phyloP scores from a whole-genome alignment of 1,140 invertebrate genomes.

The Pantala flavescens region DNA sequence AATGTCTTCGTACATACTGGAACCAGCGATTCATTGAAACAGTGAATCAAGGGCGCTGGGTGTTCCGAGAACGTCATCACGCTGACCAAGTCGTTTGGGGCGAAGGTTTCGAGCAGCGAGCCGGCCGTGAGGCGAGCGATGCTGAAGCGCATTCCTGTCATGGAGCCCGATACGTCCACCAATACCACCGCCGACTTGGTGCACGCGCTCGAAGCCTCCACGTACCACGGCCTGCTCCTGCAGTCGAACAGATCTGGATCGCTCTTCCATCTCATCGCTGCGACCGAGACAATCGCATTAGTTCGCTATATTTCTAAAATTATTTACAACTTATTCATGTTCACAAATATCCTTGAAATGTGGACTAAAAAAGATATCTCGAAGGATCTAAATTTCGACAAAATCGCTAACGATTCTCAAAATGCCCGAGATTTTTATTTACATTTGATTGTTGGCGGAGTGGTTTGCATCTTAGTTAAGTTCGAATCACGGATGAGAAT shows the following conservation, averaged over 20 bases:
- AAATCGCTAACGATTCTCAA: too few species aligned
- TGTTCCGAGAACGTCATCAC: slow-evolving; percentile 66
- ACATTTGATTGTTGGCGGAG: too few species aligned
- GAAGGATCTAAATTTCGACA: too few species aligned
- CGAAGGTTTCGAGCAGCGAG: slow-evolving; percentile 87
- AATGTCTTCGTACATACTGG: slow-evolving; percentile 33
- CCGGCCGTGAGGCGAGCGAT: slow-evolving; percentile 74
- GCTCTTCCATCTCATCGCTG: slow-evolving; percentile 42
- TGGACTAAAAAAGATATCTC: too few species aligned
- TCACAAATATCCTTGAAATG: too few species aligned
- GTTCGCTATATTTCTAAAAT: too few species aligned
- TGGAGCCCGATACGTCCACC: slow-evolving; percentile 92
- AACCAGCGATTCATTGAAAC: slow-evolving; percentile 72
- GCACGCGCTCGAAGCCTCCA: slow-evolving; percentile 84
- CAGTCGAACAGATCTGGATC: slow-evolving; percentile 68
- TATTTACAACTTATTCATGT: too few species aligned
- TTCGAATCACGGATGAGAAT: too few species aligned
- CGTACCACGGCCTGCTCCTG: slow-evolving; percentile 83
- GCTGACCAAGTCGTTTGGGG: slow-evolving; percentile 96
- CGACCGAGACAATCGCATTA: neutral
- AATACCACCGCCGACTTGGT: slow-evolving; percentile 96
- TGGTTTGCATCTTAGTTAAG: too few species aligned
- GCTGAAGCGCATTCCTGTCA: slow-evolving; percentile 75
- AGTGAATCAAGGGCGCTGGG: slow-evolving; percentile 57
- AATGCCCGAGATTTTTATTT: too few species aligned